phyloP scores from a whole-genome alignment of 2,113 vertebrate species.

The Vireo altiloquus region DNA sequence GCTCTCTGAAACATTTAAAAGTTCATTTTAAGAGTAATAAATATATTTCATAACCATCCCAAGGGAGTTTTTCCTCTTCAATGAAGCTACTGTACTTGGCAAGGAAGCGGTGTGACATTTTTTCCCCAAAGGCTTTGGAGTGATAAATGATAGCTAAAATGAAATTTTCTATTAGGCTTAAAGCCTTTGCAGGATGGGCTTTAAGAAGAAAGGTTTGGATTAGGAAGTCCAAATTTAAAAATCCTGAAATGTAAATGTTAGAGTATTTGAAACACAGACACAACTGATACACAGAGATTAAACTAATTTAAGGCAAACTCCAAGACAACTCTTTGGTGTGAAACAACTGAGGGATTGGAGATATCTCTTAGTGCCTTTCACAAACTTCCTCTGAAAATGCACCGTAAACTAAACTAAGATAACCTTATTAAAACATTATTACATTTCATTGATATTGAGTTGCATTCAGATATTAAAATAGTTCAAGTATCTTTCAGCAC shows the following conservation, averaged over 20 bases:
- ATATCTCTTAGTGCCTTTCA: not conserved
- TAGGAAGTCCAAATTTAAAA: not conserved
- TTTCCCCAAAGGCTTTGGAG: slow-evolving; percentile 7
- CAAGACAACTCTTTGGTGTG: not conserved
- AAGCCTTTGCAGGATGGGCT: not conserved
- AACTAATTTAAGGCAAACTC: not conserved
- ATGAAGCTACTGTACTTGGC: slow-evolving; percentile 36
- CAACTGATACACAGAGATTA: not conserved
- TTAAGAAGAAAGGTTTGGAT: not conserved
- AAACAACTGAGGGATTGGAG: not conserved
- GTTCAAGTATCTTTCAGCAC: not conserved
- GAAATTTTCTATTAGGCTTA: not conserved
- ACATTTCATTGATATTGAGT: not conserved
- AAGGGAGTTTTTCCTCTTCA: slow-evolving; percentile 8
- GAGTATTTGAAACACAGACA: not conserved
- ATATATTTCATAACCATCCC: slow-evolving; percentile 49
- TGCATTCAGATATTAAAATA: not conserved
- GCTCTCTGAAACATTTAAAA: slow-evolving; percentile 17
- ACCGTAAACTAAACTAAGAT: not conserved
- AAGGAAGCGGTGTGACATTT: not conserved
- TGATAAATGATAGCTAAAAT: slow-evolving; percentile 36
- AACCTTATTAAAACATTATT: not conserved
- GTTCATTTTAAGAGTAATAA: slow-evolving; percentile 37
- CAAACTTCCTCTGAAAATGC: not conserved
- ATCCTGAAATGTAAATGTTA: not conserved